Base-by-base conservation (phyloP, 1,140 invertebrate genomes). In the Ylistrum balloti region DNA sequence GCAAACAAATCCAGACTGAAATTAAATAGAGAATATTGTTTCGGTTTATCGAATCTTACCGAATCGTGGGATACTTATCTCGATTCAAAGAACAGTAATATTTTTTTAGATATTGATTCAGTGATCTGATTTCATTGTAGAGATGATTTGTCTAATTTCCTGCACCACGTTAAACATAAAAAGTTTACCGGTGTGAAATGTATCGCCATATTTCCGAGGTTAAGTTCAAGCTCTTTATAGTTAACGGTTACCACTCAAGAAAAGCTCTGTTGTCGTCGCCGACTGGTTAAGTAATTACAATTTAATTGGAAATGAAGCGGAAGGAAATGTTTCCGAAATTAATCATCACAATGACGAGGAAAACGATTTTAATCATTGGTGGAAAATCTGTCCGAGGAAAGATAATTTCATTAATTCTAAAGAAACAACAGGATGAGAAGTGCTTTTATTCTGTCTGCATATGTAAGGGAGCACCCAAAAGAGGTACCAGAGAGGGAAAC, bases 221-320 rank as follows among this genome's bases (percentile, higher is more conserved):
- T 74, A 22, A n/a, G 56, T 74, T 74, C 56, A 74, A 74, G 20
- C n/a, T n/a, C 56, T 74, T 74, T 74, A 74, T 17, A 11, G 56
- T 74, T 74, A 74, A 28, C 9, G n/a, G 22, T 74, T 5, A 28
- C 22, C 17, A 74, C 56, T 74, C n/a, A n/a, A 74, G 56, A 28
- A 28, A n/a, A 74, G 56, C 11, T 28, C 56, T n/a, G 22, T 74
- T 74, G 56, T 74, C 56, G 28, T 74, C n/a, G 22, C 22, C 17
- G 56, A 9, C 22, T 74, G 15, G 56, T 74, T 74, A 74, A 74
- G 28, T 74, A n/a, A 74, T 74, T 28, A 28, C 22, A n/a, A 28
- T 74, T 74, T 74, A 74, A 74, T 74, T 74, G 15, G 56, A 74
- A 74, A 74, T 74, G 56, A 74, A 74, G 56, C 56, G 56, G 56